These are phyloP conservation scores for Theretra japonica DNA, from an alignment of 2,888 invertebrate species.

Conservation along the genomic window DNA sequence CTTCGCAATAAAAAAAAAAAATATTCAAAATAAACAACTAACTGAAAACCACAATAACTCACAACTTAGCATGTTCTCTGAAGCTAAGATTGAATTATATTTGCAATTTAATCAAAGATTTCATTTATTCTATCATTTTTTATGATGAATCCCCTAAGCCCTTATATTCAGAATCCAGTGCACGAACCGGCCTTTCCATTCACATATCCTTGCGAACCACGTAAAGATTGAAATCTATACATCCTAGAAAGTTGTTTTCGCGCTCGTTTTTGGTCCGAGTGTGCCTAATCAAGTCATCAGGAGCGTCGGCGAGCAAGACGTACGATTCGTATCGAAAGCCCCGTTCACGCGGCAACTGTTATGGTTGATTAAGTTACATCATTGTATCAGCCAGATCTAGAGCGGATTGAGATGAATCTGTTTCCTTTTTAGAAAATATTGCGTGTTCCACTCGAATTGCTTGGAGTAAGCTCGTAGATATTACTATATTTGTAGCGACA, in stretches of 20 bases:
- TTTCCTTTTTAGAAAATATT: slow-evolving; percentile 29
- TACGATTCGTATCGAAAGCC: slow-evolving; percentile 47
- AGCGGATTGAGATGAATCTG: slow-evolving; percentile 26
- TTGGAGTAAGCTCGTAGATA: neutral
- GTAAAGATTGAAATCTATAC: slow-evolving; percentile 44
- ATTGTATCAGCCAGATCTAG: slow-evolving; percentile 27
- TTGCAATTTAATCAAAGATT: too few relatives aligned
- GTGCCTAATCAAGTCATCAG: slow-evolving; percentile 51
- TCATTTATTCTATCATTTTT: too few relatives aligned
- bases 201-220: slow-evolving; percentile 31
- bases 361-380: slow-evolving; percentile 30
- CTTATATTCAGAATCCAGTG: neutral
- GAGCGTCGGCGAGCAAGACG: slow-evolving; percentile 49
- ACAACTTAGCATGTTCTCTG: too few relatives aligned
- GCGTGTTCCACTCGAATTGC: slow-evolving; percentile 3
- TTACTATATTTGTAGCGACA: neutral
- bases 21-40: too few relatives aligned
- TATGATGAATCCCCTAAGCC: too few relatives aligned
- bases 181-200: slow-evolving; percentile 1
- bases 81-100: too few relatives aligned
- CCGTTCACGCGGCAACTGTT: slow-evolving; percentile 28
- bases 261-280: slow-evolving; percentile 37
- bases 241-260: slow-evolving; percentile 38
- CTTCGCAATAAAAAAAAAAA: too few relatives aligned
- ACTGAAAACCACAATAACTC: too few relatives aligned